Evolutionary conservation across 2,797 vertebrate species (phyloP), one percentile per base, ranked within the genome.

Genomic region (Labroides dimidiatus): DNA sequence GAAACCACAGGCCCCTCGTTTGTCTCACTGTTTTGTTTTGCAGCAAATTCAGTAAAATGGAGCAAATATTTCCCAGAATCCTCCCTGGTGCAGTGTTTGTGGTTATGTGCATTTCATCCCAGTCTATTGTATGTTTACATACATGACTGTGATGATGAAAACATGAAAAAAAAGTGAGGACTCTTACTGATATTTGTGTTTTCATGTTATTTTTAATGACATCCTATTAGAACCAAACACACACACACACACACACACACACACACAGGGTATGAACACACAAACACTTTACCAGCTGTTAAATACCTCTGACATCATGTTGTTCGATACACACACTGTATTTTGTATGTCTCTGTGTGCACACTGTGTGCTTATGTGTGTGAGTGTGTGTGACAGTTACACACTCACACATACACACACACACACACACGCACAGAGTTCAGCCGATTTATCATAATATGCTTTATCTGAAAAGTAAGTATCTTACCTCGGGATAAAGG

Each of bases 391-490:
- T 66, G 85, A 84, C 75, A 83, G 77, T 75, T 4, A 78, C 68
- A 86, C 83, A 80, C 80, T 69, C 72, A 59, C 83, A 82, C 85
- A 55, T 20, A 55, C 80, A 75, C 86, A 85, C 85, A 89, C 89
- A 55, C 80, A 75, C 86, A 85, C 85, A 89, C 89, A 87, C 87
- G 86, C 89, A 87, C 87, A 87, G 89, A 91, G 93, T 94, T 94
- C 91, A 95, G 93, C 92, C 93, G 93, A 94, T 94, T 94, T 93
- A 94, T 94, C 91, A 94, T 95, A 94, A 95, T 93, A 93, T 94
- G 93, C 93, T 94, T 94, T 93, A 94, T 95, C 92, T 95, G 91
- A 95, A 95, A 94, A 94, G 92, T 94, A 94, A 94, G 93, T 94
- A 93, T 93, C 94, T 95, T 93, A 94, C 89, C 93, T 93, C 91